phyloP scores from a whole-genome alignment of 2,888 invertebrate genomes.

The Stramonita haemastoma region DNA sequence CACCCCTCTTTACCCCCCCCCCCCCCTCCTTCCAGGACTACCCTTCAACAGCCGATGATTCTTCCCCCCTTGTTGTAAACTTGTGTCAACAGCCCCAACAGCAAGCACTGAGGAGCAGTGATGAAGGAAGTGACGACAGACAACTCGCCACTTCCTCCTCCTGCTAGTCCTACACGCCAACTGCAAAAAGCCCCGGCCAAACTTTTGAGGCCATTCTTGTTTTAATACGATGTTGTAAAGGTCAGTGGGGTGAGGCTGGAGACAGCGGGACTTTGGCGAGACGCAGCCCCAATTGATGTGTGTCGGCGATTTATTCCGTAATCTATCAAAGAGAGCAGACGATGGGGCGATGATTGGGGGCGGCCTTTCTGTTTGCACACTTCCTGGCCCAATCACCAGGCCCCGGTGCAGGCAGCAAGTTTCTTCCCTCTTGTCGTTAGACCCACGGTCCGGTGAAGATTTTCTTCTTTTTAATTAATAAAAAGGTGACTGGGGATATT shows the following conservation, averaged over 20 bases:
- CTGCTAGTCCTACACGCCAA: neutral
- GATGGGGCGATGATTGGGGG: conserved; percentile 45
- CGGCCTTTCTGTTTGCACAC: conserved; percentile 47
- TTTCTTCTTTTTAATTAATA: too few relatives aligned
- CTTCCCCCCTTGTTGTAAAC: neutral
- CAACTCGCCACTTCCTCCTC: neutral
- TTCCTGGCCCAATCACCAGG: conserved; percentile 42
- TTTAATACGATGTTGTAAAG: conserved; percentile 28
- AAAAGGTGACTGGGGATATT: too few relatives aligned
- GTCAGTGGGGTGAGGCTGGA: conserved; percentile 12
- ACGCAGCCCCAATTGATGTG: conserved; percentile 41
- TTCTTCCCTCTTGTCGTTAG: neutral
- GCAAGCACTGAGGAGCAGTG: too few relatives aligned
- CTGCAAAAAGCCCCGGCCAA: neutral
- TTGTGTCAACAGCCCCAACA: conserved; percentile 1
- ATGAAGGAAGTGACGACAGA: too few relatives aligned
- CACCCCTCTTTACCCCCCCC: too few relatives aligned
- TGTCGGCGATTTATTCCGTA: conserved; percentile 47
- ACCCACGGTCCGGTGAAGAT: too few relatives aligned
- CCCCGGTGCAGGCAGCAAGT: neutral
- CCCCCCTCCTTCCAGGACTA: too few relatives aligned
- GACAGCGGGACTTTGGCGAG: conserved; percentile 37
- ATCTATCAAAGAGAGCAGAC: conserved; percentile 49
- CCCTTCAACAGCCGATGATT: too few relatives aligned
- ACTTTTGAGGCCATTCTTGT: conserved; percentile 25